phyloP scores from a whole-genome alignment of 1,140 invertebrate species.

The Pantala flavescens region DNA sequence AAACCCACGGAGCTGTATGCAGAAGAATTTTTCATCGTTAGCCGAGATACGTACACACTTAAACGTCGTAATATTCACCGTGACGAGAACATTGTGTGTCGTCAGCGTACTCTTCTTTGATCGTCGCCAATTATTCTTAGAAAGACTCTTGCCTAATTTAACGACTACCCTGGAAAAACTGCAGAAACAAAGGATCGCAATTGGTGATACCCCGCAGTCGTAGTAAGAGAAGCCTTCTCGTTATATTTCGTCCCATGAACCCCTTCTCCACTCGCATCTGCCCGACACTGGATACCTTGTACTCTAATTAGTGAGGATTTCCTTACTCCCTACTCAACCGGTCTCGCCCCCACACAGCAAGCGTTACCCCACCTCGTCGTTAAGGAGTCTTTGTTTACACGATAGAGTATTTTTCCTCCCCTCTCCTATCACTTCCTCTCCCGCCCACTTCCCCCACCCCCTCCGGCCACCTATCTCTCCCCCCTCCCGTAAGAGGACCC shows the following conservation, averaged over 20 bases:
- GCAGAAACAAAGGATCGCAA: too few species aligned
- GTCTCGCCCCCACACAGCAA: not conserved
- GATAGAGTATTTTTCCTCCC: not conserved
- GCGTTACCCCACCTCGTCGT: not conserved
- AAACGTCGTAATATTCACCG: too few species aligned
- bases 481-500: not conserved
- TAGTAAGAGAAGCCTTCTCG: too few species aligned
- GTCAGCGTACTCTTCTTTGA: too few species aligned
- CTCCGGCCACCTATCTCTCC: not conserved
- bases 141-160: too few species aligned
- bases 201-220: too few species aligned
- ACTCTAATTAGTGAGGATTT: slow-evolving; percentile 6
- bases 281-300: slow-evolving; percentile 3
- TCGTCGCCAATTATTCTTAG: too few species aligned
- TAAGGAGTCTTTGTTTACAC: slow-evolving; percentile 1
- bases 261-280: not conserved
- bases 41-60: too few species aligned
- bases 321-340: not conserved
- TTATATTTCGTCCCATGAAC: not conserved
- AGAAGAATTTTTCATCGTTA: too few species aligned
- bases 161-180: too few species aligned
- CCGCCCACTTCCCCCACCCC: not conserved
- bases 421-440: not conserved
- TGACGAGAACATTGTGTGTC: too few species aligned
- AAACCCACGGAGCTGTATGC: too few species aligned